A percentile compares a stretch with the other conserved stretches of the same genome.
phyloP scores from a whole-genome alignment of 2,888 invertebrate species.

The Aporophyla lueneburgensis region DNA sequence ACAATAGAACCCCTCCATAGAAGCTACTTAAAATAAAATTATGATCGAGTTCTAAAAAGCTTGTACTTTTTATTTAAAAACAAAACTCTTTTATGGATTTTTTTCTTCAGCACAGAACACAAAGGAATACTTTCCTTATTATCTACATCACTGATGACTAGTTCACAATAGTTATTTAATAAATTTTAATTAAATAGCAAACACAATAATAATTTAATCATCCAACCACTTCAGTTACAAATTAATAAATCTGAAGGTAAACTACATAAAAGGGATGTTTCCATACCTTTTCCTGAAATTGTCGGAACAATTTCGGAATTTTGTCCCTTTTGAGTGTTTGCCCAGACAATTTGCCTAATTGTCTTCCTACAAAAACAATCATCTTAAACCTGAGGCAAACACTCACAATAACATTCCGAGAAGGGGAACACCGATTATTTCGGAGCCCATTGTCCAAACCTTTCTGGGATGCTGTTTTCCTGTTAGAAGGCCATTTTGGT shows the following conservation, averaged over 20 bases:
- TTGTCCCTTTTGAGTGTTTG: constrained; percentile 18
- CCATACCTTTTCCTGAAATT: not conserved
- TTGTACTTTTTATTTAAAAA: constrained; percentile 20
- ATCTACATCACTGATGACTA: not conserved
- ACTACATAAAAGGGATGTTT: constrained; percentile 1
- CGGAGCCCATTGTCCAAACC: constrained; percentile 75
- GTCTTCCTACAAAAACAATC: constrained; percentile 68
- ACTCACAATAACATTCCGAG: constrained; percentile 72
- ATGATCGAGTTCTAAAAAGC: constrained; percentile 21
- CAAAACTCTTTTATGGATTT: not conserved
- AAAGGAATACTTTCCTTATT: not conserved
- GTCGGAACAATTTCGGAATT: constrained; percentile 27
- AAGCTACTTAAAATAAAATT: constrained; percentile 38
- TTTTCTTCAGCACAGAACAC: not conserved
- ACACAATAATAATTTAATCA: not conserved
- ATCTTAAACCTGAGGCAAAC: constrained; percentile 75
- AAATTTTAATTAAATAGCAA: constrained; percentile 8
- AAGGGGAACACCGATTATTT: constrained; percentile 78
- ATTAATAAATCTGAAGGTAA: constrained; percentile 8
- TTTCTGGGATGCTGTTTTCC: constrained; percentile 81
- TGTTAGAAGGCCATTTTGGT: constrained; percentile 74
- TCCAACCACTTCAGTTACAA: not conserved
- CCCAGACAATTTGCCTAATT: constrained; percentile 62
- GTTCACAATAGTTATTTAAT: not conserved
- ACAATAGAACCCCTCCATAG: constrained; percentile 52